phyloP scores from a whole-genome alignment of 2,113 vertebrate species.

The Riparia riparia region DNA sequence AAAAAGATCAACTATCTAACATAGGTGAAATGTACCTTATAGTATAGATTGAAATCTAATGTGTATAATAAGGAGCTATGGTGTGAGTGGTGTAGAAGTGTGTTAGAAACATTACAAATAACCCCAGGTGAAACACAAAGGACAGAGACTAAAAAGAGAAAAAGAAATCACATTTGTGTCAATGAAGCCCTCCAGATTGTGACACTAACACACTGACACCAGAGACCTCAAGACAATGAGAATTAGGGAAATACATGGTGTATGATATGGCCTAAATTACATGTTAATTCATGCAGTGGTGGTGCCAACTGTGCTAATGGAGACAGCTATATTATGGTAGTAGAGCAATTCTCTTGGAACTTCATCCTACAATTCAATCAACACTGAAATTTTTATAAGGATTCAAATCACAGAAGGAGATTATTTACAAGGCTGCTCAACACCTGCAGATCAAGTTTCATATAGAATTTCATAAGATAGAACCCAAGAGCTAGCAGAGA shows the following conservation, averaged over 20 bases:
- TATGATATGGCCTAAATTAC: background rate
- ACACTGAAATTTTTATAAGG: background rate
- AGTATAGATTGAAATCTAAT: background rate
- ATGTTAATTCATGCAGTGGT: background rate
- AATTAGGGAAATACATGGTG: background rate
- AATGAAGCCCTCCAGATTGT: background rate
- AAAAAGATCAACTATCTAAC: background rate
- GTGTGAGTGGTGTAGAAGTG: background rate
- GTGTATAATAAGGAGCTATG: background rate
- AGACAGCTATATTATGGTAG: background rate
- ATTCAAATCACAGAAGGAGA: background rate
- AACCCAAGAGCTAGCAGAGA: background rate
- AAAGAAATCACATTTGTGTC: background rate
- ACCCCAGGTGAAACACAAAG: background rate
- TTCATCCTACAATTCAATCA: background rate
- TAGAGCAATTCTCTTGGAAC: background rate
- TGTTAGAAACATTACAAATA: background rate
- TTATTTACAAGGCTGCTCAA: background rate
- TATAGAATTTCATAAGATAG: background rate
- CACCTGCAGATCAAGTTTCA: background rate
- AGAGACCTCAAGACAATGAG: background rate
- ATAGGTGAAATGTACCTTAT: background rate
- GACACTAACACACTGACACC: background rate
- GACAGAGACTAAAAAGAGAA: background rate
- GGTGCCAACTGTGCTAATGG: background rate